Evolutionary conservation across 2,888 invertebrate species (phyloP), one percentile per base, ranked within the genome.

Genomic region (Dysmachus trigonus): DNA sequence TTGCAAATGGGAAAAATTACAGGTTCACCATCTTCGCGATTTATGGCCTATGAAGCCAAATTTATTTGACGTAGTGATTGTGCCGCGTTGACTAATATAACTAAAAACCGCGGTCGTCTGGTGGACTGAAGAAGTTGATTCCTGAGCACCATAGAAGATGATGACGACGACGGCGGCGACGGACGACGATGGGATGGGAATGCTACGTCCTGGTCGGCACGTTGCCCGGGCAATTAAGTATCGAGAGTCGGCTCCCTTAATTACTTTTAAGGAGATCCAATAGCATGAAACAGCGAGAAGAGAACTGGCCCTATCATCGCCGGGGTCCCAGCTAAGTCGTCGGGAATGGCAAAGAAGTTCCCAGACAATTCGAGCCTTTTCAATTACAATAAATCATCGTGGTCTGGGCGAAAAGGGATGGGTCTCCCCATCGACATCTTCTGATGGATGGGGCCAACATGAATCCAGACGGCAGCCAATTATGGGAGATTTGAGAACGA

Each of bases 341-440:
- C 76, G 18, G 33, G 18, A 22, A 18, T 76, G 38, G 33, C 76
- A 38, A 38, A 76, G 47, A 13, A 79, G 31, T 38, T 79, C 79
- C 79, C 79, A 79, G 79, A 79, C 79, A 51, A 79, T 79, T 22
- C 47, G 47, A 30, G 27, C 47, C 47, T 47, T 79, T 79, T 79
- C 79, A 79, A 79, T 79, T 79, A 79, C 79, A 79, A 79, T 79
- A 79, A 79, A 79, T 79, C 79, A 79, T 79, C 31, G 30, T 4
- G n/a, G 22, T 51, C 51, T 79, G 79, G 30, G 35, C 33, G 79
- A 51, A 79, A 79, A 79, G 79, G 79, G 79, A 47, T 31, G 33
- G 79, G 79, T 51, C n/a, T 79, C 47, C 47, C 51, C 47, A 79
- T 79, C 79, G 79, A 31, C 47, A 79, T 79, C 27, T 30, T 10